Conservation (phyloP, 2,888 invertebrate genomes). For the Xylocampa areola region DNA sequence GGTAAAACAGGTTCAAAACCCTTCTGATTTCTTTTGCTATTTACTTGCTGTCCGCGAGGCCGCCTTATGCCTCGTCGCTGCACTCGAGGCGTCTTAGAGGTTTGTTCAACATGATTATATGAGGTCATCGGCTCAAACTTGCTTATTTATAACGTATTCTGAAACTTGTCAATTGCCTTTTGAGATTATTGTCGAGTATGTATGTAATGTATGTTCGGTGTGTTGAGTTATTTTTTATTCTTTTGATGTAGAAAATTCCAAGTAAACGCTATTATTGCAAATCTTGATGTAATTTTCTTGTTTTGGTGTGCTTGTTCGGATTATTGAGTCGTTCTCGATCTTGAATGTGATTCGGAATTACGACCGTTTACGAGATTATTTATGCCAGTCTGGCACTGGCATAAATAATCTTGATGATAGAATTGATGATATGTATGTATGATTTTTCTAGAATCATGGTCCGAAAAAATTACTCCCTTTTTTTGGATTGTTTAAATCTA, state of each 20-base stretch:
- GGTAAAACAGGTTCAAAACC: slow-evolving; percentile 8
- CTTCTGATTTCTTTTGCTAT: background rate
- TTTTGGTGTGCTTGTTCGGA: background rate
- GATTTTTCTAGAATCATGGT: too few relatives aligned
- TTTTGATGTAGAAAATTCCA: background rate
- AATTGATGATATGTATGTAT: too few relatives aligned
- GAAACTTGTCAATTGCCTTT: background rate
- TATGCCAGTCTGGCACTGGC: too few relatives aligned
- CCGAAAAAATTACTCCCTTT: too few relatives aligned
- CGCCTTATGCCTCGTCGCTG: slow-evolving; percentile 41
- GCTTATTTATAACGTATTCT: background rate
- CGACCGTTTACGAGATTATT: too few relatives aligned
- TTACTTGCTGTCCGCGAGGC: slow-evolving; percentile 17
- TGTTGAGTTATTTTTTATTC: too few relatives aligned
- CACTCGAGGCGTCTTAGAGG: slow-evolving; percentile 44
- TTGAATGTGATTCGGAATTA: too few relatives aligned
- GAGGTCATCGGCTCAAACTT: background rate
- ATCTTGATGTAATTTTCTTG: too few relatives aligned
- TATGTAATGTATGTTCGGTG: background rate
- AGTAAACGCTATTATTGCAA: background rate
- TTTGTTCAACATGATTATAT: slow-evolving; percentile 19
- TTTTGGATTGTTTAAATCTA: too few relatives aligned
- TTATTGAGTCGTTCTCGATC: background rate
- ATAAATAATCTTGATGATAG: too few relatives aligned
- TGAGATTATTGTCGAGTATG: background rate